These are phyloP conservation scores for Beroe ovata DNA, from an alignment of 37 sponge, comb jelly and placozoan species.

Conservation along the genomic window DNA sequence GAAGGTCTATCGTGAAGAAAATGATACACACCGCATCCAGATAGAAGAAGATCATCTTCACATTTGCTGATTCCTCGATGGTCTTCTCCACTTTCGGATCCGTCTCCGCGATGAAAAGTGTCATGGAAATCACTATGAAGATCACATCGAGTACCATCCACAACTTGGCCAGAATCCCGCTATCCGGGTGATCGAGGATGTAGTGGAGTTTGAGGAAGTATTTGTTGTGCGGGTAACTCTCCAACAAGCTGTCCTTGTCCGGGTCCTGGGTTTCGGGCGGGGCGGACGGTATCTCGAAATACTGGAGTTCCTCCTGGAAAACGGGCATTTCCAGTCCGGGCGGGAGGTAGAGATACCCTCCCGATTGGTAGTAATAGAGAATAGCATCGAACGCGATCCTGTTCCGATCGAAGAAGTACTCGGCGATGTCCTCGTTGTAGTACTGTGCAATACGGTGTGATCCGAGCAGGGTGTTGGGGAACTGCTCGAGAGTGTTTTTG, in stretches of 20 bases:
- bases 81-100: constrained; percentile 57
- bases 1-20: constrained; percentile 62
- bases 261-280: constrained; percentile 4
- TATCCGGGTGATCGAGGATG: constrained; percentile 56
- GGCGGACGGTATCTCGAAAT: constrained; percentile 55
- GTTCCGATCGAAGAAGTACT: constrained; percentile 61
- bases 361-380: constrained; percentile 60
- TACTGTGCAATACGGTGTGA: constrained; percentile 2
- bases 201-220: constrained; percentile 44
- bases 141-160: constrained; percentile 61
- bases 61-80: background rate
- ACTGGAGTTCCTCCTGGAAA: constrained; percentile 60
- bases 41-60: constrained; percentile 20
- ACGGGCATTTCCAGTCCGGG: constrained; percentile 66
- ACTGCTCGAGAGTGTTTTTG: constrained; percentile 52
- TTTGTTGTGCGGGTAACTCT: constrained; percentile 44
- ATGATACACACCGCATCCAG: constrained; percentile 64
- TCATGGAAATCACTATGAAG: constrained; percentile 64
- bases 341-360: constrained; percentile 61
- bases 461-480: constrained; percentile 61
- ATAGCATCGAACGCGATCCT: constrained; percentile 65
- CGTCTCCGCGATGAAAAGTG: constrained; percentile 66
- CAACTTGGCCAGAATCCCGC: constrained; percentile 13
- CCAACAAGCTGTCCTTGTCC: constrained; percentile 14
- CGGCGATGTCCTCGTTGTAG: constrained; percentile 57